phyloP scores from a whole-genome alignment of 1,140 invertebrate species.

The Drosophila nebulosa region DNA sequence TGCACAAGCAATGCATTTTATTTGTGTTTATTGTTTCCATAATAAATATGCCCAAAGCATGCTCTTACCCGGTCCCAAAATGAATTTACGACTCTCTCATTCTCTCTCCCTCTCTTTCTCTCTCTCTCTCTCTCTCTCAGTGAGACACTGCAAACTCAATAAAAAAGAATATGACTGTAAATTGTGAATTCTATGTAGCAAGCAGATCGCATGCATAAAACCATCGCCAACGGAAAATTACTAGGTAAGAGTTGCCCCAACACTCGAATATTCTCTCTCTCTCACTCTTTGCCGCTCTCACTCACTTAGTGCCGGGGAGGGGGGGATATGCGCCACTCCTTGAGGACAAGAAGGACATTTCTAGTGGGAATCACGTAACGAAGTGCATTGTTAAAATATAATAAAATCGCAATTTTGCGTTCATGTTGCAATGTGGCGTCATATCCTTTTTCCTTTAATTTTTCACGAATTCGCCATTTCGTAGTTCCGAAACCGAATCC shows the following conservation, averaged over 20 bases:
- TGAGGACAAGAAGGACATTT: constrained; percentile 39
- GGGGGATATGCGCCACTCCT: constrained; percentile 7
- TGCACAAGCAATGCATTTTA: background rate
- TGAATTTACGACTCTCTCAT: constrained; percentile 14
- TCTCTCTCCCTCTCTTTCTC: too few species aligned
- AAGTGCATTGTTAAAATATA: constrained; percentile 80
- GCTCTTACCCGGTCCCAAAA: background rate
- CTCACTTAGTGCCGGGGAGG: constrained; percentile 14
- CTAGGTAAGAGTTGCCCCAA: constrained; percentile 15
- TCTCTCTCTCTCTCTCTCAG: constrained; percentile 11
- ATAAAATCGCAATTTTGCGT: constrained; percentile 80
- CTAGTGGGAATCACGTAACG: constrained; percentile 77
- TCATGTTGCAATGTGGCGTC: constrained; percentile 80
- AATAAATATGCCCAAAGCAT: background rate
- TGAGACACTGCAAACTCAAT: constrained; percentile 38
- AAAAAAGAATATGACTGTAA: constrained; percentile 61
- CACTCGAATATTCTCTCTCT: background rate
- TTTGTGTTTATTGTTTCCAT: background rate
- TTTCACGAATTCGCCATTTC: constrained; percentile 77
- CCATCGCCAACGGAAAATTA: constrained; percentile 33
- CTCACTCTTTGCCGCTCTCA: background rate
- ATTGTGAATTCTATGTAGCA: constrained; percentile 27
- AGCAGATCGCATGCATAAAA: constrained; percentile 62
- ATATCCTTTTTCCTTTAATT: constrained; percentile 80
- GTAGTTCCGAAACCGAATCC: constrained; percentile 60